Evolutionary conservation across 1,140 invertebrate species (phyloP).

Genomic region (Eufriesea mexicana): DNA sequence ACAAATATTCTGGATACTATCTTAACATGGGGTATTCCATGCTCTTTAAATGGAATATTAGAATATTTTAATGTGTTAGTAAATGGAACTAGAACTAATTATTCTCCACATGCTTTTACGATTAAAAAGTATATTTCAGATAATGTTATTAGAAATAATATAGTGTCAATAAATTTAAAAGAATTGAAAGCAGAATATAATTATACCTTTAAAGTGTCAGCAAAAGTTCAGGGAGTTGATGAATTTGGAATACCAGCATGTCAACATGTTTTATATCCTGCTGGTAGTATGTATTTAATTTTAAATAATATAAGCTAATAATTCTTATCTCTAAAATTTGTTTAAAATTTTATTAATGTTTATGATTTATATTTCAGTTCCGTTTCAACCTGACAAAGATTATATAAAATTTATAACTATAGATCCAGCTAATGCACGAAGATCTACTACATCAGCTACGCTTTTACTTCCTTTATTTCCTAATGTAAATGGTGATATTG

Average conservation of each 20-base stretch:
- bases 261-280: slow-evolving; percentile 64
- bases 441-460: slow-evolving; percentile 69
- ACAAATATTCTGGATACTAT: slow-evolving; percentile 66
- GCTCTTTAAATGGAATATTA: slow-evolving; percentile 67
- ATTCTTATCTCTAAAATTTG: not conserved
- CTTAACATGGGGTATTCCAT: slow-evolving; percentile 73
- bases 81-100: slow-evolving; percentile 62
- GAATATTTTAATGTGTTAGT: slow-evolving; percentile 67
- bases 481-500: slow-evolving; percentile 68
- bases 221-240: slow-evolving; percentile 56
- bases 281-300: slow-evolving; percentile 71
- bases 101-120: slow-evolving; percentile 36
- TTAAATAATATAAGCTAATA: slow-evolving; percentile 6
- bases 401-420: slow-evolving; percentile 73
- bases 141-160: slow-evolving; percentile 56
- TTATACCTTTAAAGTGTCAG: slow-evolving; percentile 69
- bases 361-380: slow-evolving; percentile 68
- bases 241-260: slow-evolving; percentile 49
- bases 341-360: not conserved
- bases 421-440: slow-evolving; percentile 71
- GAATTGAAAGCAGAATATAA: slow-evolving; percentile 70
- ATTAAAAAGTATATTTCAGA: slow-evolving; percentile 16
- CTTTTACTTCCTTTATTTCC: slow-evolving; percentile 76
- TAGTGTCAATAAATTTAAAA: slow-evolving; percentile 59
- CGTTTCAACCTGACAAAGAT: slow-evolving; percentile 64